Conservation (phyloP, 2,113 vertebrate species). For the Calonectris borealis region DNA sequence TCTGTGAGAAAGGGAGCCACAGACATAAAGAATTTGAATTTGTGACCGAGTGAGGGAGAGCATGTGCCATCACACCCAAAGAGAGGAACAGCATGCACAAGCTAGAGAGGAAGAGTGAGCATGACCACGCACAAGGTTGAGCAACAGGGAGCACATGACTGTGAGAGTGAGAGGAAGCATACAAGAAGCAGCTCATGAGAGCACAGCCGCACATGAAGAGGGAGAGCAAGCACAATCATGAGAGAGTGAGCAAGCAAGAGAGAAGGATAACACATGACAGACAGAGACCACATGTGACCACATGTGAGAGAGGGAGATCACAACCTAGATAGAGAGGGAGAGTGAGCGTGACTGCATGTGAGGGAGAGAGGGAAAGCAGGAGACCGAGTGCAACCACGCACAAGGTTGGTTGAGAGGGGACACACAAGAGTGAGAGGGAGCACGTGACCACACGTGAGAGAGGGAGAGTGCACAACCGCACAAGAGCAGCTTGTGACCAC, state of each 20-base stretch:
- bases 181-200: neutral
- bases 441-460: neutral
- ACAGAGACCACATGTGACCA: neutral
- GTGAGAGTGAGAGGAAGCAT: neutral
- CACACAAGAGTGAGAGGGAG: neutral
- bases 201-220: neutral
- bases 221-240: neutral
- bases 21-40: neutral
- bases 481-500: neutral
- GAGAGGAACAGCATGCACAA: neutral
- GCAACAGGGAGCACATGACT: neutral
- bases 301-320: neutral
- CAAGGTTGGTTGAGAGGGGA: neutral
- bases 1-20: neutral
- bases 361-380: neutral
- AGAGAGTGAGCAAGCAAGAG: neutral
- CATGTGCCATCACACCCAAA: neutral
- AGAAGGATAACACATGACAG: neutral
- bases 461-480: neutral
- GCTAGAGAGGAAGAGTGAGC: neutral
- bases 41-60: neutral
- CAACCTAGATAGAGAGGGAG: neutral
- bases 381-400: neutral
- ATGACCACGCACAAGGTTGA: neutral
- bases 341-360: neutral